Evolutionary conservation across 2,888 invertebrate species (phyloP).

Genomic region (Meloe dianella): DNA sequence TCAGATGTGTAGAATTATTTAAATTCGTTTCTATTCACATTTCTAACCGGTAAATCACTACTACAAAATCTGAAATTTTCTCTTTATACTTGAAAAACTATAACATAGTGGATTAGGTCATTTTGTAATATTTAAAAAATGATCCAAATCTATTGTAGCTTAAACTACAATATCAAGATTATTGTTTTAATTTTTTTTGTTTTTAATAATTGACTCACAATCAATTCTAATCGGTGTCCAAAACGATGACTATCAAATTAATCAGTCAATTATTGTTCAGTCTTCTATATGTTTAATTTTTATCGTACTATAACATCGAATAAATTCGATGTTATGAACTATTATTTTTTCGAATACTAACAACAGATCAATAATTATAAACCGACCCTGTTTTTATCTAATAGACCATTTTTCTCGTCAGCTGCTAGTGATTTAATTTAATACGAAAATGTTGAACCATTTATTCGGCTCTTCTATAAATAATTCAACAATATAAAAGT

Average conservation of each 20-base stretch:
- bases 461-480: slow-evolving; percentile 20
- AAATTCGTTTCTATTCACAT: too few species aligned
- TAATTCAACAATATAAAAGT: slow-evolving; percentile 1
- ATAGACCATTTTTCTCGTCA: slow-evolving; percentile 32
- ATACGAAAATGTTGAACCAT: slow-evolving; percentile 16
- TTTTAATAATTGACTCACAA: neutral
- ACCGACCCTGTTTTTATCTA: slow-evolving; percentile 28
- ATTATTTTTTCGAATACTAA: slow-evolving; percentile 26
- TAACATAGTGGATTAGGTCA: too few species aligned
- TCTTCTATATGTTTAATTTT: slow-evolving; percentile 25
- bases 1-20: too few species aligned
- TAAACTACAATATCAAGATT: neutral
- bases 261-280: slow-evolving; percentile 22
- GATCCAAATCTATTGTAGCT: neutral
- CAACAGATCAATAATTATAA: slow-evolving; percentile 33
- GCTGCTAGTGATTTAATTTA: slow-evolving; percentile 35
- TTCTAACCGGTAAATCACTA: too few species aligned
- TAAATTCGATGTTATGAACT: slow-evolving; percentile 24
- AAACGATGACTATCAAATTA: slow-evolving; percentile 21
- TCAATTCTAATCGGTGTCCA: slow-evolving; percentile 2
- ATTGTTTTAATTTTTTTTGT: too few species aligned
- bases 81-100: too few species aligned
- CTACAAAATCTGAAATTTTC: too few species aligned
- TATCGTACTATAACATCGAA: slow-evolving; percentile 20
- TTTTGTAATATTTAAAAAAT: neutral